phyloP scores from a whole-genome alignment of 2,888 invertebrate species.

The Tiphia femorata region DNA sequence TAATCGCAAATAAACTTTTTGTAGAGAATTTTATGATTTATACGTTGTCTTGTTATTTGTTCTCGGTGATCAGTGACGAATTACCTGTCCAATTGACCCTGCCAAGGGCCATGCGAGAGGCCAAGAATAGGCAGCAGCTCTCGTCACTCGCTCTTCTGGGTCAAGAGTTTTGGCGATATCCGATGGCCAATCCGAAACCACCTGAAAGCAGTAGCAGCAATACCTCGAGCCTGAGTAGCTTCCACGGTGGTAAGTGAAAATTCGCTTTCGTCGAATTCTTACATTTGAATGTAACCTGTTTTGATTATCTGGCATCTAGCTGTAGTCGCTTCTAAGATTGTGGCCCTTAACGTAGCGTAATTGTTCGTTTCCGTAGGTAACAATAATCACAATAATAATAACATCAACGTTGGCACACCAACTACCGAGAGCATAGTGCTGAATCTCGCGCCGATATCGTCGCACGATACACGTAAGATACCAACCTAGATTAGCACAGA shows the following conservation, averaged over 20 bases:
- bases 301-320: no score
- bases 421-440: constrained; percentile 73
- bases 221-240: constrained; percentile 82
- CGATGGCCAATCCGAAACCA: constrained; percentile 81
- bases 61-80: constrained; percentile 80
- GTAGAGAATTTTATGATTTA: no score
- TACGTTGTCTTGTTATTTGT: constrained; percentile 60
- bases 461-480: constrained; percentile 59
- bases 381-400: constrained; percentile 60
- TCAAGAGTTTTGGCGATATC: constrained; percentile 86
- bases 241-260: constrained; percentile 66
- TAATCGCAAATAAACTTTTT: no score
- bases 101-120: constrained; percentile 87
- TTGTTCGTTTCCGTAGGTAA: constrained; percentile 39
- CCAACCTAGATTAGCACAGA: no score
- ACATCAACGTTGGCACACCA: constrained; percentile 58
- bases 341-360: neutral
- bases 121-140: constrained; percentile 90
- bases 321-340: no score
- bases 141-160: constrained; percentile 91
- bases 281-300: neutral
- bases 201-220: constrained; percentile 68
- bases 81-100: constrained; percentile 90
- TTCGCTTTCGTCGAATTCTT: neutral
- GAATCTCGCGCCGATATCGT: constrained; percentile 78